Conservation (phyloP, 92 coral and sea anemone genomes). For the Meandrina meandrites region DNA sequence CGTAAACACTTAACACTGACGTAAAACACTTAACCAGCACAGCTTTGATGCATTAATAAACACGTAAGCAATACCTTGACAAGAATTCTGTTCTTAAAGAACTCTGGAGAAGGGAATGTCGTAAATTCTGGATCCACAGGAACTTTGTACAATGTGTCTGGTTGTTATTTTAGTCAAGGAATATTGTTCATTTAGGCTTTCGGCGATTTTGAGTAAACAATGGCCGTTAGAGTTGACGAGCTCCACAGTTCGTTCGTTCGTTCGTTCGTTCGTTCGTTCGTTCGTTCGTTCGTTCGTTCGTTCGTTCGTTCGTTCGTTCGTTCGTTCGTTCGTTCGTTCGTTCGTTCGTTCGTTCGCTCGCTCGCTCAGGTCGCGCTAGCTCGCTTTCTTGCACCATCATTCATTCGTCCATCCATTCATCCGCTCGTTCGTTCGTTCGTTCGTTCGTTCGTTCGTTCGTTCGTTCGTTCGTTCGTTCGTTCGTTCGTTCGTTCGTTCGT, state of each 20-base stretch:
- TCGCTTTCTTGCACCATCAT: too few relatives aligned
- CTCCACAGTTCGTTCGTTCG: neutral
- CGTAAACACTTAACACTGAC: neutral
- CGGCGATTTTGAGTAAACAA: neutral
- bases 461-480: too few relatives aligned
- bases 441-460: too few relatives aligned
- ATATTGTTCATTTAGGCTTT: neutral
- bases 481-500: too few relatives aligned
- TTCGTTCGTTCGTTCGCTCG: neutral
- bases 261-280: neutral
- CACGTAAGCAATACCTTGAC: conserved; percentile 69
- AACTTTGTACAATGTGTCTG: conserved; percentile 75
- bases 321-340: neutral
- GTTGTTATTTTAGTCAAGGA: conserved; percentile 23
- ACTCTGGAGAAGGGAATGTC: conserved; percentile 88
- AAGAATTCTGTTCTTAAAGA: conserved; percentile 82
- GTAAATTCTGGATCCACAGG: conserved; percentile 62
- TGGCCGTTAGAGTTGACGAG: neutral
- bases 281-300: neutral
- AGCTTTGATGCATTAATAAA: neutral
- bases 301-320: neutral
- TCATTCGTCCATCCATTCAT: neutral
- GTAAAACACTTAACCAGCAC: neutral
- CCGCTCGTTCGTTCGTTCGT: too few relatives aligned
- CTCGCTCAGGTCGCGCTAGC: too few relatives aligned